phyloP scores from a whole-genome alignment of 2,888 invertebrate species.

The Lasioglossum zephyrum region DNA sequence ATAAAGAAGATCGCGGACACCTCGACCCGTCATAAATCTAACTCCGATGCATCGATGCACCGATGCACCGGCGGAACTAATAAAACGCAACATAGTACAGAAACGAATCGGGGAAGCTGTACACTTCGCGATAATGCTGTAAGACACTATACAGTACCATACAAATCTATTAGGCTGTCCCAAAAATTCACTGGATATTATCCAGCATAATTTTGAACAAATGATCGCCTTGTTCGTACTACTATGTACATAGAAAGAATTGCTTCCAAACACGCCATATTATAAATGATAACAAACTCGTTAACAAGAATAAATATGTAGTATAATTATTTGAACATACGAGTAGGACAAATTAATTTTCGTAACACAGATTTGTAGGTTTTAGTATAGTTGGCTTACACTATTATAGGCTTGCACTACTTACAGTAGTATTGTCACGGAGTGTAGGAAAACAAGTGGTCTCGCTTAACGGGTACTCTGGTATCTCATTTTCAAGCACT shows the following conservation, averaged over 20 bases:
- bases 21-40: background rate
- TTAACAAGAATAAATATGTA: background rate
- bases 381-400: background rate
- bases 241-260: background rate
- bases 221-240: too few species aligned
- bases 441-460: background rate
- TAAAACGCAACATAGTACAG: background rate
- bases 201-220: background rate
- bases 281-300: background rate
- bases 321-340: background rate
- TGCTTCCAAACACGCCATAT: background rate
- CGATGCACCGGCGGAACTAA: background rate
- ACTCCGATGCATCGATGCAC: background rate
- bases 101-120: background rate
- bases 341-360: background rate
- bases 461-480: background rate
- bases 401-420: background rate
- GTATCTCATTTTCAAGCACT: background rate
- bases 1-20: constrained; percentile 1
- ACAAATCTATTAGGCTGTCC: background rate
- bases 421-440: background rate
- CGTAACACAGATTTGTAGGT: background rate
- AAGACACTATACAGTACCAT: background rate
- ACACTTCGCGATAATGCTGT: background rate
- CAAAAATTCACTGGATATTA: too few species aligned